Base-by-base conservation (phyloP, 2,113 vertebrate genomes). In the Microtus montanus region DNA sequence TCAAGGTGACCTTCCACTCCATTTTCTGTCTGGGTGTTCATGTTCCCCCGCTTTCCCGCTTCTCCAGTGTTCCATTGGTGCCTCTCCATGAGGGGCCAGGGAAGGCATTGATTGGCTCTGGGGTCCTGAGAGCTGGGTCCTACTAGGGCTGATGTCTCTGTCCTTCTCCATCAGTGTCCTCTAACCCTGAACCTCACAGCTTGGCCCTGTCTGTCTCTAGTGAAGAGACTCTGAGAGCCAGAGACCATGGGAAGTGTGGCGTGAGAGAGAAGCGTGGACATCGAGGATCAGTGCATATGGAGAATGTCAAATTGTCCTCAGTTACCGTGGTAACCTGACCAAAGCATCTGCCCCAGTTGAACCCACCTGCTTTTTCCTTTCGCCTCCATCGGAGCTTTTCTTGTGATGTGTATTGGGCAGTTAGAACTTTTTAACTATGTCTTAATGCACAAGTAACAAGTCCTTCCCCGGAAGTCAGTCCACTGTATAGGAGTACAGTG, bases 81-180 rank as follows among this genome's bases (percentile, higher is more conserved):
- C 10, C 41, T 87, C 20, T 14, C 63, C 13, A 0, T 24, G 73
- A 38, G 38, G 3, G 0, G 4, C 66, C 1, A 61, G 49, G 30
- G 87, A 92, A 73, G 95, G 94, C 12, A 0, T 7, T 14, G 63
- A 0, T 6, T 14, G 63, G 35, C 19, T 3, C 6, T 68, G 26
- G 92, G 92, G 82, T 94, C 73, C 38, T 52, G 78, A 90, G 87
- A n/a, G 87, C 1, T 38, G n/a, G 61, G 35, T 92, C 87, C 92
- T 93, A 11, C 54, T 22, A 14, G 7, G 96, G 64, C 95, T 58
- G 19, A 20, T 58, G 58, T 58, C 58, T 58, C 58, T 58, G 20
- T 58, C 58, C 58, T 58, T 26, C 47, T 24, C 24, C 3, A 0
- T n/a, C 71, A 35, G 17, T 20, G 7, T 13, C 26, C 35, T 47